A percentile compares a stretch with the other conserved stretches of the same genome.
Evolutionary conservation across 1,140 invertebrate species (phyloP).

Genomic region (Micrasema minimum): DNA sequence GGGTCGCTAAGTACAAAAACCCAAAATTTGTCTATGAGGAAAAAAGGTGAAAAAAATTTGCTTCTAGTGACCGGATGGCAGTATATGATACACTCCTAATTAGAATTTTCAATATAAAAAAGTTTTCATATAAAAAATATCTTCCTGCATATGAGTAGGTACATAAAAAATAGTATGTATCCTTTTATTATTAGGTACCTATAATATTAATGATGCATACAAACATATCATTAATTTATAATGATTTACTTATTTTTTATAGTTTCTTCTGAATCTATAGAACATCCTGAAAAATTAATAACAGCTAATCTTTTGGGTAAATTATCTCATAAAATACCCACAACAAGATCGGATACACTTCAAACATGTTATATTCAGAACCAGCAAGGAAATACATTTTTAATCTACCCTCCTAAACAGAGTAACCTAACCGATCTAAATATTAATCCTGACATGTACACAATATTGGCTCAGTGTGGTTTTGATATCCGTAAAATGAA

Average conservation of each 20-base stretch:
- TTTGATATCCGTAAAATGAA: background rate
- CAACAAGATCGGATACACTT: background rate
- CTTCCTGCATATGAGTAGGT: no score
- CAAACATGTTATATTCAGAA: conserved; percentile 13
- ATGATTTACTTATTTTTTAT: background rate
- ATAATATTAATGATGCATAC: no score
- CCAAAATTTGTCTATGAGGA: no score
- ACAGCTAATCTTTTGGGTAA: background rate
- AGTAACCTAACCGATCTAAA: conserved; percentile 33
- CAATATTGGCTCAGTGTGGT: conserved; percentile 3
- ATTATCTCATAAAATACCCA: background rate
- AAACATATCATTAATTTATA: background rate
- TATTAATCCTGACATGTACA: background rate
- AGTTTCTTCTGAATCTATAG: background rate
- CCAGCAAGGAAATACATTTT: conserved; percentile 32
- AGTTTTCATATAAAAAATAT: no score
- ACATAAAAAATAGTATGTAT: no score
- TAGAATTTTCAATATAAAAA: no score
- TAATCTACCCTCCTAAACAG: conserved; percentile 9
- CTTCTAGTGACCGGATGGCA: no score
- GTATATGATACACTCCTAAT: no score
- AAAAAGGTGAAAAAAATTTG: no score
- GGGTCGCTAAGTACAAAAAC: no score
- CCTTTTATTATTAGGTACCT: no score
- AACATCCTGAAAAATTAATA: background rate